phyloP scores from a whole-genome alignment of 2,888 invertebrate genomes.

The Stenoptilia bipunctidactyla region DNA sequence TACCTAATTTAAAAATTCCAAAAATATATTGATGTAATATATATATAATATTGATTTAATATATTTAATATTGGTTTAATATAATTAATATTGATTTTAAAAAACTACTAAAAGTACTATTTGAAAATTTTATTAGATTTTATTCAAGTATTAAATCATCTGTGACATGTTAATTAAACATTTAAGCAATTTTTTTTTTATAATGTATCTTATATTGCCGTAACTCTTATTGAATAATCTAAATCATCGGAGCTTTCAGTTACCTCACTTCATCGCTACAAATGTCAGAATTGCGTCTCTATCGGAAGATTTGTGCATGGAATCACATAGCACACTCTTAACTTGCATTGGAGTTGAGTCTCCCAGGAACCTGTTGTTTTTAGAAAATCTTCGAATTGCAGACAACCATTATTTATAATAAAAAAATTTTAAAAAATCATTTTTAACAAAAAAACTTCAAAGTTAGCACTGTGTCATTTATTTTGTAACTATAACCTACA shows the following conservation, averaged over 20 bases:
- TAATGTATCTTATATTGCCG: not conserved
- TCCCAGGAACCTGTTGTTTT: not conserved
- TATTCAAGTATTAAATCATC: too few species aligned
- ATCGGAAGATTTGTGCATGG: not conserved
- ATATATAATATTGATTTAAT: too few species aligned
- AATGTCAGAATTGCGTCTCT: not conserved
- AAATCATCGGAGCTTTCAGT: slow-evolving; percentile 4
- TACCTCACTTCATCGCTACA: not conserved
- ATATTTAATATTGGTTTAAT: too few species aligned
- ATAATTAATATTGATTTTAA: too few species aligned
- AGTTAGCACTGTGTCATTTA: too few species aligned
- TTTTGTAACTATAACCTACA: slow-evolving; percentile 2
- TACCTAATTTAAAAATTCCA: too few species aligned
- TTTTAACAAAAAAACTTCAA: not conserved
- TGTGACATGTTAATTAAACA: too few species aligned
- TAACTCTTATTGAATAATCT: slow-evolving; percentile 5
- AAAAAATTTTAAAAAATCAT: slow-evolving; percentile 1
- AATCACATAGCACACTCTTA: not conserved
- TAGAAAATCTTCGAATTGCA: slow-evolving; percentile 4
- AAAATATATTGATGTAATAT: too few species aligned
- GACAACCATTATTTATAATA: slow-evolving; percentile 14
- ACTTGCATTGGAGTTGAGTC: not conserved
- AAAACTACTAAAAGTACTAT: too few species aligned
- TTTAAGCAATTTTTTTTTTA: too few species aligned
- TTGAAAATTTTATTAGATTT: too few species aligned